Base-by-base conservation (phyloP, 2,797 vertebrate species). In the Astyanax mexicanus region DNA sequence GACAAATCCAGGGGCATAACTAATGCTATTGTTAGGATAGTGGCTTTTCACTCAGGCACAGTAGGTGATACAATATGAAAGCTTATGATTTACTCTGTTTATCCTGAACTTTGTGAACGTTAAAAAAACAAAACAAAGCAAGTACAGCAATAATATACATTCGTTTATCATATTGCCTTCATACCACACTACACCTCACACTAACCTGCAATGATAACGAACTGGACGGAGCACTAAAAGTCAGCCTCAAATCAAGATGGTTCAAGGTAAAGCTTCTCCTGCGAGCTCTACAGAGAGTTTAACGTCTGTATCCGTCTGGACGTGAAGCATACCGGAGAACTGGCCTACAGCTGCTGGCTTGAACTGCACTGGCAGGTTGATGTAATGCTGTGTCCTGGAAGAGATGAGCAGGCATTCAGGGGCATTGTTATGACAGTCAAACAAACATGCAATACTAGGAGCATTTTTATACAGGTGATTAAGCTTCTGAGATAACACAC, bases 341-440 rank as follows among this genome's bases (percentile, higher is more conserved):
- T 65, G 83, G 86, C 97, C 98, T 47, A 84, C 82, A 6, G 87
- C 42, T 13, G 78, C 88, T 21, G 98, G 97, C 84, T 89, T 96
- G 93, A 98, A 99, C 83, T 96, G 95, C 88, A 99, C 94, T 0
- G 98, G 97, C 29, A 99, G 93, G 74, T 97, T 97, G 91, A 98
- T 95, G 82, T 96, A 99, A 87, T 98, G 97, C 77, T 94, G 95
- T 4, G 95, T 92, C 85, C 98, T 99, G 5, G 2, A 32, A 5
- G 29, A 32, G 86, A 12, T 75, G 79, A 49, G 72, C 0, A 62
- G 35, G 8, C 42, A 21, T 75, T 27, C 32, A 64, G 10, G 13
- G 38, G 23, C 3, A 65, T 3, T 1, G 5, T 44, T 17, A 42
- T 40, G 51, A 25, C 1, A 6, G 19, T 32, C 17, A 35, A 4